Conservation (phyloP, 2,113 vertebrate species). For the Girardinichthys multiradiatus region DNA sequence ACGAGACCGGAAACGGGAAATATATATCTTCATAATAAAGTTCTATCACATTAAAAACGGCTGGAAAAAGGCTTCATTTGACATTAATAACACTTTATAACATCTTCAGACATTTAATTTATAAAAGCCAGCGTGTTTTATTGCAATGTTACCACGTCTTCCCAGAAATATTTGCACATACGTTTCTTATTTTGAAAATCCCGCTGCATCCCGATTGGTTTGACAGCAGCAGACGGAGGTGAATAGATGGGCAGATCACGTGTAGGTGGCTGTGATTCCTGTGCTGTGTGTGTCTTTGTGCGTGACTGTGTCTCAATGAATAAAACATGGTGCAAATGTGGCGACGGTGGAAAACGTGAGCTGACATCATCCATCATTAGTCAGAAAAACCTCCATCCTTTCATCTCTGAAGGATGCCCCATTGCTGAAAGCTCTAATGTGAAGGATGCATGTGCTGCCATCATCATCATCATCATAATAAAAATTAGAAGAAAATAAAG, state of each 20-base stretch:
- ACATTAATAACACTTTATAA: no score
- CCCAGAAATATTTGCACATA: no score
- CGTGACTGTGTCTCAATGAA: constrained; percentile 20
- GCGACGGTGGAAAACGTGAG: constrained; percentile 53
- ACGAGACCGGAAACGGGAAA: background rate
- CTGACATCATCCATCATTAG: constrained; percentile 38
- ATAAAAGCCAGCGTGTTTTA: background rate
- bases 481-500: no score
- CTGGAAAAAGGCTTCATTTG: background rate
- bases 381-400: background rate
- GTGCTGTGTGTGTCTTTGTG: constrained; percentile 17
- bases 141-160: background rate
- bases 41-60: background rate
- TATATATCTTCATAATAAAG: background rate
- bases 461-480: no score
- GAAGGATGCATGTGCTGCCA: background rate
- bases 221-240: constrained; percentile 6
- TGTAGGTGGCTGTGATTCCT: constrained; percentile 52
- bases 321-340: constrained; percentile 41
- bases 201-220: background rate
- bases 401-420: background rate
- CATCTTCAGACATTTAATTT: background rate
- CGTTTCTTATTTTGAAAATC: constrained; percentile 45
- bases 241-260: constrained; percentile 33
- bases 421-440: no score